These are phyloP conservation scores for Synergus gifuensis DNA, from an alignment of 2,888 invertebrate genomes.

Conservation along the genomic window DNA sequence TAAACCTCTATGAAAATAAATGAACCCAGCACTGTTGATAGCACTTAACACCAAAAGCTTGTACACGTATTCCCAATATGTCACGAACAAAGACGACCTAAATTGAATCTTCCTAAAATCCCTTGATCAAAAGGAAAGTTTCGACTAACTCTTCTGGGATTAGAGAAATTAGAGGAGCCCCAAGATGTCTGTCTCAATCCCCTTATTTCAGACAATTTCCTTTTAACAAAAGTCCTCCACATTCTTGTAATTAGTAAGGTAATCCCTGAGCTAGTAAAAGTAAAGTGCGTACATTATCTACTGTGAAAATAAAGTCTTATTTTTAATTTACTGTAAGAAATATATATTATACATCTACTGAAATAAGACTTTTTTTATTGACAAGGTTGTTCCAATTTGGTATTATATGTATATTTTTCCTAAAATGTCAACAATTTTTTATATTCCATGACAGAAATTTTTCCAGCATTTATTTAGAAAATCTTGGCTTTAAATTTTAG, in stretches of 20 bases:
- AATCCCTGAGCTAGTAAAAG: constrained; percentile 11
- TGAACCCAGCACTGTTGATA: background rate
- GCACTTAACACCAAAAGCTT: background rate
- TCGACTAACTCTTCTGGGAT: background rate
- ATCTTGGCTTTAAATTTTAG: too few relatives aligned
- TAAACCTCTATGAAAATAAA: background rate
- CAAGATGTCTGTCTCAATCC: background rate
- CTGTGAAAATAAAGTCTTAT: too few relatives aligned
- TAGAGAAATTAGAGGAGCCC: constrained; percentile 8
- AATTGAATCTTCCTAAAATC: constrained; percentile 15
- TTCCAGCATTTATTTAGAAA: too few relatives aligned
- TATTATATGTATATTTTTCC: too few relatives aligned
- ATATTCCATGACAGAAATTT: too few relatives aligned
- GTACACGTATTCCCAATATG: background rate
- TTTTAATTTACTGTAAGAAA: background rate
- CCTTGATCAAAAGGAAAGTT: background rate
- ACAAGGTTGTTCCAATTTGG: background rate
- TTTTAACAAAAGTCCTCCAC: constrained; percentile 8
- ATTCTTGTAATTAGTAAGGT: constrained; percentile 31
- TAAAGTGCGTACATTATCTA: background rate
- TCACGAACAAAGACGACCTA: background rate
- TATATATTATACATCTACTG: background rate
- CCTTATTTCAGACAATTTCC: constrained; percentile 20
- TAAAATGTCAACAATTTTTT: too few relatives aligned
- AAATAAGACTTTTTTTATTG: background rate